A percentile compares a stretch with the other conserved stretches of the same genome.
phyloP scores from a whole-genome alignment of 92 coral and sea anemone species.

The Paragorgia papillata region DNA sequence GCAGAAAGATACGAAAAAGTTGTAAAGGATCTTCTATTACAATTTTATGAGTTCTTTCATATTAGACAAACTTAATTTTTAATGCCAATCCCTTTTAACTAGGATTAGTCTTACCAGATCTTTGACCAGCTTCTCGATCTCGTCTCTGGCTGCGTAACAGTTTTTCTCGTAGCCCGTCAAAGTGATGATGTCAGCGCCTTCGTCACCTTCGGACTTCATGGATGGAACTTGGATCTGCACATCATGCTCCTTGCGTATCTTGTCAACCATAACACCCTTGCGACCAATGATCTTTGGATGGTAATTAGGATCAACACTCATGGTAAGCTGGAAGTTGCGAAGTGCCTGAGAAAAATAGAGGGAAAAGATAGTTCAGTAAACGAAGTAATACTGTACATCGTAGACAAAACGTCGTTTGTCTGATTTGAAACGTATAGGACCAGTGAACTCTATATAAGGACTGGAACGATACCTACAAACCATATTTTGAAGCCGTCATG shows the following conservation, averaged over 20 bases:
- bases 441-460: too few relatives aligned
- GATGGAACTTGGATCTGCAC: constrained; percentile 93
- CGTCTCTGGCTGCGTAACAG: constrained; percentile 89
- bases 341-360: constrained; percentile 64
- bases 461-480: too few relatives aligned
- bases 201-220: constrained; percentile 47
- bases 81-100: too few relatives aligned
- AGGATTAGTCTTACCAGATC: constrained; percentile 86
- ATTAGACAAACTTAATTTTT: too few relatives aligned
- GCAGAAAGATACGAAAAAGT: too few relatives aligned
- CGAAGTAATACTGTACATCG: too few relatives aligned
- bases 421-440: too few relatives aligned
- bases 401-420: too few relatives aligned
- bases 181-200: constrained; percentile 63
- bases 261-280: constrained; percentile 82
- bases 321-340: constrained; percentile 81
- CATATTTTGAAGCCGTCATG: too few relatives aligned
- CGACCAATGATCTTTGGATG: constrained; percentile 99
- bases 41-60: too few relatives aligned
- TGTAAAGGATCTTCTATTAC: too few relatives aligned
- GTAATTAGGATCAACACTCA: constrained; percentile 67
- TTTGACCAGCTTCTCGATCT: constrained; percentile 77
- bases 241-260: constrained; percentile 83
- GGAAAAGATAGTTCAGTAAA: too few relatives aligned
- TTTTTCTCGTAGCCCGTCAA: constrained; percentile 94